These are phyloP conservation scores for Tetrax tetrax DNA, from an alignment of 2,113 vertebrate species.

Conservation along the genomic window DNA sequence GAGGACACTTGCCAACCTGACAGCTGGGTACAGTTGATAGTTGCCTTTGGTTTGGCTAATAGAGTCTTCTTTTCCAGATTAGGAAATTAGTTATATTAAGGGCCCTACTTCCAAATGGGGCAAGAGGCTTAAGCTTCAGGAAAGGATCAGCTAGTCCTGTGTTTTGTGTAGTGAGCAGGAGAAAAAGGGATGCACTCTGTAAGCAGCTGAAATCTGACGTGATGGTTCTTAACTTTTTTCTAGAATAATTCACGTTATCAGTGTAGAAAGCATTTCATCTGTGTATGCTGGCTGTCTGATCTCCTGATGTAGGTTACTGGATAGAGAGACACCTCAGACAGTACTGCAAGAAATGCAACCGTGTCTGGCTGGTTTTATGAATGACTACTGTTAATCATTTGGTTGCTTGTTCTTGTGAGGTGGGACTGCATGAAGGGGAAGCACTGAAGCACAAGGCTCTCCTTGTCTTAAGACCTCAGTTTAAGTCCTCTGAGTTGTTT, in stretches of 20 bases:
- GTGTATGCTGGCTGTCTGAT: not conserved
- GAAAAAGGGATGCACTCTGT: not conserved
- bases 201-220: not conserved
- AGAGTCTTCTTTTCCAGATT: not conserved
- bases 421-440: not conserved
- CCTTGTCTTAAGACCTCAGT: not conserved
- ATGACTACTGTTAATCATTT: not conserved
- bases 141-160: not conserved
- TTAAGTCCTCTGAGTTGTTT: not conserved
- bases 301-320: not conserved
- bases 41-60: not conserved
- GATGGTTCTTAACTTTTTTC: not conserved
- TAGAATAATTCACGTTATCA: not conserved
- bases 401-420: not conserved
- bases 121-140: not conserved
- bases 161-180: not conserved
- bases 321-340: not conserved
- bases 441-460: not conserved
- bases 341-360: not conserved
- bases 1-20: conserved; percentile 1
- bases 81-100: not conserved
- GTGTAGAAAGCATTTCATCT: not conserved
- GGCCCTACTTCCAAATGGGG: not conserved
- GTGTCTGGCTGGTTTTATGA: not conserved
- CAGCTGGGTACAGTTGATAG: not conserved